These are phyloP conservation scores for Sthenelais limicola DNA, from an alignment of 2,888 invertebrate species.

Conservation along the genomic window DNA sequence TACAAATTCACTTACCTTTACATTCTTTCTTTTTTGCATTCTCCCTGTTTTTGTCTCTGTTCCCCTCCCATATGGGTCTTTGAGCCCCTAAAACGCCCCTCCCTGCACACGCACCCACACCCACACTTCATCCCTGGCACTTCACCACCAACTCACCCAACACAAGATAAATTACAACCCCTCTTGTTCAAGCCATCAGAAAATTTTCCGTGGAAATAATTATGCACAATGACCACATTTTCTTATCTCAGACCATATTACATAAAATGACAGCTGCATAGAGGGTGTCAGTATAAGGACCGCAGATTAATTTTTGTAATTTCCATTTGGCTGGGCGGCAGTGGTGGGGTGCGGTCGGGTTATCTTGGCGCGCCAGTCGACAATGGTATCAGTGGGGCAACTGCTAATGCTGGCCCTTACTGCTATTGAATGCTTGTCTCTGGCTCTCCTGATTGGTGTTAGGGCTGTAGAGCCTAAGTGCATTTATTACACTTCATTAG, in stretches of 20 bases:
- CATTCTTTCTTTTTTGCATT: too few species aligned
- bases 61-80: too few species aligned
- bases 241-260: constrained; percentile 42
- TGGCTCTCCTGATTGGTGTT: constrained; percentile 31
- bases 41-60: too few species aligned
- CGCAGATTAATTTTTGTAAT: constrained; percentile 43
- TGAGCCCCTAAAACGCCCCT: constrained; percentile 10
- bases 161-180: too few species aligned
- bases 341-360: constrained; percentile 8
- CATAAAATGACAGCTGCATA: constrained; percentile 41
- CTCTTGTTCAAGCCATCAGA: too few species aligned
- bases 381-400: constrained; percentile 18
- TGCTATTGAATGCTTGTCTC: constrained; percentile 29
- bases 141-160: not conserved
- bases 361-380: constrained; percentile 35
- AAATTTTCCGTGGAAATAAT: constrained; percentile 44
- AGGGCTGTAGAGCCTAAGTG: constrained; percentile 28
- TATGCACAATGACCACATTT: constrained; percentile 42
- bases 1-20: too few species aligned
- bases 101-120: not conserved
- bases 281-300: constrained; percentile 15
- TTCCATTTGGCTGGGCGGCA: constrained; percentile 16
- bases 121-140: constrained; percentile 6
- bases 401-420: constrained; percentile 39
- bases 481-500: constrained; percentile 41